These are phyloP conservation scores for Tiliacea aurago DNA, from an alignment of 2,888 invertebrate species.

Conservation along the genomic window DNA sequence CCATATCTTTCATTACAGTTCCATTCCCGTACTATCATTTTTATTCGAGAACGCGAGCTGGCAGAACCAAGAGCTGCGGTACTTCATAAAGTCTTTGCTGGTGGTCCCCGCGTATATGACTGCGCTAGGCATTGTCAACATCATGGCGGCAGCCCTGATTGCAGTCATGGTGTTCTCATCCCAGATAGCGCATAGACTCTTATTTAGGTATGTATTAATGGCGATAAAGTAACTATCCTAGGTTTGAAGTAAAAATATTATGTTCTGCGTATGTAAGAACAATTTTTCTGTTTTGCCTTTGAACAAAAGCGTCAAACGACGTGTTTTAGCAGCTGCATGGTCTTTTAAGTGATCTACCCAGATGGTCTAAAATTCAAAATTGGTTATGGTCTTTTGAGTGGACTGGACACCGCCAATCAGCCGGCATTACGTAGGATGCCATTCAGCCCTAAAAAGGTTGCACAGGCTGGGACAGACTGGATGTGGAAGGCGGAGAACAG, in stretches of 20 bases:
- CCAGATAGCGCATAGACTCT: constrained; percentile 92
- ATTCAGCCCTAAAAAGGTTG: no score
- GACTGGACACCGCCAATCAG: background rate
- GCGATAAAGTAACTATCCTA: background rate
- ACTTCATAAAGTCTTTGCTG: constrained; percentile 86
- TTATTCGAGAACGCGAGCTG: constrained; percentile 78
- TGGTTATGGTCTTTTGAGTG: background rate
- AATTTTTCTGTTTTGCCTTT: background rate
- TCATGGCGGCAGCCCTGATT: constrained; percentile 89
- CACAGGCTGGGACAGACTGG: background rate
- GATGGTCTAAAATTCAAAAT: background rate
- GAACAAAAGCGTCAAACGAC: background rate
- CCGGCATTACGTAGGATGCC: background rate
- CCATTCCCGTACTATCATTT: constrained; percentile 76
- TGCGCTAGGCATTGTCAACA: constrained; percentile 91
- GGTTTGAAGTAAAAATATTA: no score
- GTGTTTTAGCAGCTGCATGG: background rate
- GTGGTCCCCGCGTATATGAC: constrained; percentile 92
- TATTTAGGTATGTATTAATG: constrained; percentile 89
- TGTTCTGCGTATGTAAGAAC: background rate
- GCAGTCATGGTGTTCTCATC: constrained; percentile 92
- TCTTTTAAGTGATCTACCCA: background rate
- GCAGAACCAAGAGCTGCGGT: constrained; percentile 81
- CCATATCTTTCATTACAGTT: constrained; percentile 68
- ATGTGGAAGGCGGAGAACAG: background rate